A percentile compares a stretch with the other conserved stretches of the same genome.
phyloP scores from a whole-genome alignment of 2,888 invertebrate genomes.

The Polydrusus cervinus region DNA sequence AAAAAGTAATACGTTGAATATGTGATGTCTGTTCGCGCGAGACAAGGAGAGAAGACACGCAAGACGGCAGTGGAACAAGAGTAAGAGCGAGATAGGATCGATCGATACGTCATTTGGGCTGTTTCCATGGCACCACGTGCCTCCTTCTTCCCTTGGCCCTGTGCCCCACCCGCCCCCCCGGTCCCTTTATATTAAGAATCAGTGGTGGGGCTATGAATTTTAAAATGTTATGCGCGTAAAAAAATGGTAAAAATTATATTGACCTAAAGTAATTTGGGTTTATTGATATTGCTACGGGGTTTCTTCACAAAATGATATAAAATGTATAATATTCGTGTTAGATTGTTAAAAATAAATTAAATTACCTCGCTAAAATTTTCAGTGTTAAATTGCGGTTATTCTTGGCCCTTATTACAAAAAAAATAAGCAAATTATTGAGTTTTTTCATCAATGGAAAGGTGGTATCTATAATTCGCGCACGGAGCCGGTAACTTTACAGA shows the following conservation, averaged over 20 bases:
- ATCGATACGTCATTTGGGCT: slow-evolving; percentile 74
- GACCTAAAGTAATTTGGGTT: slow-evolving; percentile 36
- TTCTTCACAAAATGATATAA: neutral
- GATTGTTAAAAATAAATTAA: too few relatives aligned
- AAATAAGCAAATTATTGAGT: too few relatives aligned
- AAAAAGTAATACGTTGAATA: slow-evolving; percentile 73
- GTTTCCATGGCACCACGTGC: slow-evolving; percentile 73
- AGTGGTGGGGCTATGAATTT: slow-evolving; percentile 55
- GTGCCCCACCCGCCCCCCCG: slow-evolving; percentile 61
- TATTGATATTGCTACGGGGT: neutral
- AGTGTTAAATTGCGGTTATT: too few relatives aligned
- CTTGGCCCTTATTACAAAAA: too few relatives aligned
- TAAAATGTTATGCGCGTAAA: slow-evolving; percentile 45
- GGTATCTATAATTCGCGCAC: too few relatives aligned
- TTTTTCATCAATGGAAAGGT: too few relatives aligned
- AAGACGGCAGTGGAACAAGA: slow-evolving; percentile 61
- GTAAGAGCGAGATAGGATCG: slow-evolving; percentile 68
- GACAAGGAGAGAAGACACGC: slow-evolving; percentile 50
- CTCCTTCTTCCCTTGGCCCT: slow-evolving; percentile 66
- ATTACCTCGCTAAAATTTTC: too few relatives aligned
- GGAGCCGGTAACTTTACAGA: too few relatives aligned
- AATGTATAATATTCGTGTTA: too few relatives aligned
- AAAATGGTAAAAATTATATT: slow-evolving; percentile 43
- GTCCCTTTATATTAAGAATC: slow-evolving; percentile 55
- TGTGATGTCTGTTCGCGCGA: slow-evolving; percentile 67